Evolutionary conservation across 1,140 invertebrate genomes (phyloP).

Genomic region (Cydia pomonella): DNA sequence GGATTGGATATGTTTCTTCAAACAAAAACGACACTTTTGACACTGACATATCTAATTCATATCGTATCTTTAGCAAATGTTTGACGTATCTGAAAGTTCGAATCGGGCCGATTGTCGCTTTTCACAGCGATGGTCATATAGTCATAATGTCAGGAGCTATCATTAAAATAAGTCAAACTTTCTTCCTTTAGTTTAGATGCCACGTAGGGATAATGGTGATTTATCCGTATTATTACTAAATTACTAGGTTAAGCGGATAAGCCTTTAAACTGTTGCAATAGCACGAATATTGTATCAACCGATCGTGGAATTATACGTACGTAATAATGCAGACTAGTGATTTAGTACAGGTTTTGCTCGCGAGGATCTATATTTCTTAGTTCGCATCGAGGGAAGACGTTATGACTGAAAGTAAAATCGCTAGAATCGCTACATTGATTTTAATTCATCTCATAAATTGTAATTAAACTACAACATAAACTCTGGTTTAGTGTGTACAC

Average conservation of each 20-base stretch:
- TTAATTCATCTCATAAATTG: conserved; percentile 21
- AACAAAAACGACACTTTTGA: too few species aligned
- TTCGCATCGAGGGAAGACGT: conserved; percentile 76
- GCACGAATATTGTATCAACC: conserved; percentile 21
- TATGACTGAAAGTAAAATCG: conserved; percentile 75
- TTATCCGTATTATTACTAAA: conserved; percentile 27
- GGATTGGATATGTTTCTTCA: too few species aligned
- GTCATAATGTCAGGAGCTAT: too few species aligned
- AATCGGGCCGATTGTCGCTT: too few species aligned
- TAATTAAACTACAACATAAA: too few species aligned
- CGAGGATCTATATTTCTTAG: conserved; percentile 77
- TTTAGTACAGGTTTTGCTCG: conserved; percentile 77
- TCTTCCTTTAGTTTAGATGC: too few species aligned
- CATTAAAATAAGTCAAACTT: too few species aligned
- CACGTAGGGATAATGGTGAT: conserved; percentile 17
- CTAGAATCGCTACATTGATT: conserved; percentile 54
- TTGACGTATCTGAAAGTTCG: too few species aligned
- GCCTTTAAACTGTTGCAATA: conserved; percentile 33
- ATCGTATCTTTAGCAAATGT: too few species aligned
- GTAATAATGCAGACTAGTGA: conserved; percentile 76
- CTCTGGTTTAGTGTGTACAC: too few species aligned
- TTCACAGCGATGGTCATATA: too few species aligned
- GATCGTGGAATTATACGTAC: conserved; percentile 59
- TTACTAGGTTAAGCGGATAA: conserved; percentile 31
- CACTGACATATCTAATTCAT: too few species aligned